Evolutionary conservation across 2,888 invertebrate genomes (phyloP).

Genomic region (Tyria jacobaeae): DNA sequence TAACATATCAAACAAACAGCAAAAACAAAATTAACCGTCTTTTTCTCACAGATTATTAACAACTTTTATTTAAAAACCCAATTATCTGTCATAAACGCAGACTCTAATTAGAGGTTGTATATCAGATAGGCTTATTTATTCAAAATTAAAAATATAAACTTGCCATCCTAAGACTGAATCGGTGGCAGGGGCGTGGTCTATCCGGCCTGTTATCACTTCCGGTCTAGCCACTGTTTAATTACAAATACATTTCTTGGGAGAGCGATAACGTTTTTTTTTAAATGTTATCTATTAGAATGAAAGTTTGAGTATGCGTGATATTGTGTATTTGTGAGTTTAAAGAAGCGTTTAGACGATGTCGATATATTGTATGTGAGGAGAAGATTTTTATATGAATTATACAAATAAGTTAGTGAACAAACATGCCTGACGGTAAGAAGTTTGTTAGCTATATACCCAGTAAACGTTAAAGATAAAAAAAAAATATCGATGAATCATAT

Average conservation of each 20-base stretch:
- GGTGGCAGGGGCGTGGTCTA: conserved; percentile 57
- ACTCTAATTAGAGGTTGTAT: conserved; percentile 47
- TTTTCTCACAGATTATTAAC: conserved; percentile 32
- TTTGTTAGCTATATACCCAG: background rate
- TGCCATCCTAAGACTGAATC: conserved; percentile 35
- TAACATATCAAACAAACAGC: conserved; percentile 7
- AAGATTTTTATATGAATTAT: no score
- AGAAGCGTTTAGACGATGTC: conserved; percentile 3
- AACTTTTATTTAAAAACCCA: conserved; percentile 28
- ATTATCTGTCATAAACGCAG: conserved; percentile 48
- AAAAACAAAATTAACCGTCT: conserved; percentile 1
- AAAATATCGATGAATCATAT: background rate
- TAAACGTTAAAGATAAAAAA: background rate
- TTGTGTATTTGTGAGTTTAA: conserved; percentile 15
- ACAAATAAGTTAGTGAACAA: no score
- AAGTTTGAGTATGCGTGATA: conserved; percentile 40
- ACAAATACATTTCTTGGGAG: conserved; percentile 51
- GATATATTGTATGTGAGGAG: background rate
- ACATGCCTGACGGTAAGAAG: background rate
- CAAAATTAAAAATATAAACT: conserved; percentile 35
- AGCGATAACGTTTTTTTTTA: conserved; percentile 56
- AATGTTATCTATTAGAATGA: conserved; percentile 48
- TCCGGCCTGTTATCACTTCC: conserved; percentile 67
- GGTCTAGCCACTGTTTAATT: conserved; percentile 64
- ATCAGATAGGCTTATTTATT: conserved; percentile 33